Base-by-base conservation (phyloP, 1,140 invertebrate genomes). In the Formica exsecta region DNA sequence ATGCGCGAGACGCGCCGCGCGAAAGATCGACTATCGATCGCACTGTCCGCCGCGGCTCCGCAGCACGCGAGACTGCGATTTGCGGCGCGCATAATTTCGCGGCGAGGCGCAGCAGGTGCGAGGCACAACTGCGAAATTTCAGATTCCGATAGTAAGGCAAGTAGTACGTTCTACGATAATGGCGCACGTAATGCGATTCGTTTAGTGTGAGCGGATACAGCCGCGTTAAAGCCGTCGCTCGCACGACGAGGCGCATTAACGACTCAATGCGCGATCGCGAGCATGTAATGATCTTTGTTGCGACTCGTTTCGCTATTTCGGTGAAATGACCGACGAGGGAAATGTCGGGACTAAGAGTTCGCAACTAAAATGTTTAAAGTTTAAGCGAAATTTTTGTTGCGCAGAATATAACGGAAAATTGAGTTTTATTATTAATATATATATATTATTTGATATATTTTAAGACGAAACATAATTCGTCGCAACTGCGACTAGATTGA, bases 11-110 rank as follows among this genome's bases (percentile, higher is more conserved):
- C 75, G 62, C 65, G 79, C 79, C 68, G 54, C 68, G 76, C 87
- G 87, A 89, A 76, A 89, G 88, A 89, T 89, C 84, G 87, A 89
- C 87, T 89, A 89, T 89, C 88, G 88, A 89, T 89, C 87, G 83
- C 77, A n/a, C 51, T 68, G 41, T 38, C 44, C 44, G 19, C 62
- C 48, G 51, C 73, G 59, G 85, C 54, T 71, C 74, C 59, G 85
- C 87, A 89, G 85, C 88, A 89, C 88, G 88, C 88, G 84, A 89
- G 87, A 74, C 88, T 86, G 84, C 88, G 88, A 89, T 89, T 89
- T 89, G 87, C 88, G 86, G 80, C 88, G 88, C 87, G 88, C 88
- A 89, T 89, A 89, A 89, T 89, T 89, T 86, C 87, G 84, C 73
- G 51, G 76, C 64, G 64, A 68, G 51, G 74, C 62, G 61, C 88